Percentiles rank a stretch among this genome's conserved stretches.
phyloP scores from a whole-genome alignment of 2,113 vertebrate genomes.

The Glaucidium brasilianum region DNA sequence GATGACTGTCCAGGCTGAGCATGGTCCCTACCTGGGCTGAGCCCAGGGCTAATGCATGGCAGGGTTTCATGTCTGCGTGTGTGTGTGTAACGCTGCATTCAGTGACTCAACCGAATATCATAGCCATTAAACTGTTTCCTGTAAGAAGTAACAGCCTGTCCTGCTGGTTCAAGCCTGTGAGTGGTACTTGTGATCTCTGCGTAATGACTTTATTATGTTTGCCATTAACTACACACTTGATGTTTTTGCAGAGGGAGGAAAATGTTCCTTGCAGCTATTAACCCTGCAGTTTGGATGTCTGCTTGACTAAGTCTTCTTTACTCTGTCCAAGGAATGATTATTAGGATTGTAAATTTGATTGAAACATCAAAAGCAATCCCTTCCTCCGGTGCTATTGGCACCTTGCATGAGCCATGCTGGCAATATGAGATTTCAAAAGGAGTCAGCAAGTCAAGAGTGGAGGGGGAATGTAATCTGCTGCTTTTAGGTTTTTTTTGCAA shows the following conservation, averaged over 20 bases:
- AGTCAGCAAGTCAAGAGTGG: not conserved
- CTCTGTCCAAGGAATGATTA: not conserved
- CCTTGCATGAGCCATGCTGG: not conserved
- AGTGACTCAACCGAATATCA: not conserved
- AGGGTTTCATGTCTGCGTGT: not conserved
- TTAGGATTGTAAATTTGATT: not conserved
- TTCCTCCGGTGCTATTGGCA: not conserved
- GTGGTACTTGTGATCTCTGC: accelerated
- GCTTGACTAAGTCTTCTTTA: not conserved
- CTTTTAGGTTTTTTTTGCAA: not conserved
- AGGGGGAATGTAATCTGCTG: not conserved
- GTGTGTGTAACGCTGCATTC: accelerated
- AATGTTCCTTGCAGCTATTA: not conserved
- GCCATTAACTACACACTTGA: not conserved
- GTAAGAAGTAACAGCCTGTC: not conserved
- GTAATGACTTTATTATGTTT: not conserved
- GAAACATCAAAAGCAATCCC: not conserved
- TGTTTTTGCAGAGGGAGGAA: not conserved
- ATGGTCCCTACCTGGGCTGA: not conserved
- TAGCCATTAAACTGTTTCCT: not conserved
- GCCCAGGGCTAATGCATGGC: not conserved
- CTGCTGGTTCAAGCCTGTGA: not conserved
- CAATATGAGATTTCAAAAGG: not conserved
- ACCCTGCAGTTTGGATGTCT: not conserved
- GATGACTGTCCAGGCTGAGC: not conserved